phyloP scores from a whole-genome alignment of 2,888 invertebrate species.

The Cactoblastis cactorum region DNA sequence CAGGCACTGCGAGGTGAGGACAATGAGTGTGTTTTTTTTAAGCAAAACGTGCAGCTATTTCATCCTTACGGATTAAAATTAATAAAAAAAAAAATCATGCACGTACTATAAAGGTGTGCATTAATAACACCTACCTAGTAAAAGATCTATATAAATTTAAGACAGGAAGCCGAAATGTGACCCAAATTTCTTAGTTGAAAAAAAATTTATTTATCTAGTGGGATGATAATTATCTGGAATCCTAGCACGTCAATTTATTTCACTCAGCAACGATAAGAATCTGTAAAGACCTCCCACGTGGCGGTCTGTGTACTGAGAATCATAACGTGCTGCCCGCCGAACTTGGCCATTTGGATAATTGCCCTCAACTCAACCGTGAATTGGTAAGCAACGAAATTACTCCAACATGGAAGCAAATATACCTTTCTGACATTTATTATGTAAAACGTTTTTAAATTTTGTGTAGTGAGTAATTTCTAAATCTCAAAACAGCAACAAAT shows the following conservation, averaged over 20 bases:
- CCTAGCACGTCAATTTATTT: slow-evolving; percentile 37
- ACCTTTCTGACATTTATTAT: neutral
- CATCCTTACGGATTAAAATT: slow-evolving; percentile 31
- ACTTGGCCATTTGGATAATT: slow-evolving; percentile 44
- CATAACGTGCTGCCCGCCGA: slow-evolving; percentile 25
- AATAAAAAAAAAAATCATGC: slow-evolving; percentile 5
- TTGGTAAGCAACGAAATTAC: slow-evolving; percentile 16
- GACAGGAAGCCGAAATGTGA: neutral
- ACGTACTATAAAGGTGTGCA: neutral
- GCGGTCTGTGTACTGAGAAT: slow-evolving; percentile 27
- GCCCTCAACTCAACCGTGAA: slow-evolving; percentile 38
- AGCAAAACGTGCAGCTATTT: slow-evolving; percentile 31
- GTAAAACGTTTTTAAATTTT: neutral
- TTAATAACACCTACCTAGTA: neutral
- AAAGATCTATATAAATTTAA: neutral
- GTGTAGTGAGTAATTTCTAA: too few relatives aligned
- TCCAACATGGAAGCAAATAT: neutral
- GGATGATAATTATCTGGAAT: slow-evolving; percentile 7
- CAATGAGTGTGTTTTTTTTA: neutral
- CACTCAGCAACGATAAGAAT: slow-evolving; percentile 33
- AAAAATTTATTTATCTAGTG: slow-evolving; percentile 11
- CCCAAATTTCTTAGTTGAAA: neutral
- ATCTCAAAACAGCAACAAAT: too few relatives aligned
- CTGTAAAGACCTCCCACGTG: slow-evolving; percentile 49
- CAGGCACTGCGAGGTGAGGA: neutral